Evolutionary conservation across 2,113 vertebrate species (phyloP), one percentile per base, ranked within the genome.

Genomic region (Syngnathus typhle): DNA sequence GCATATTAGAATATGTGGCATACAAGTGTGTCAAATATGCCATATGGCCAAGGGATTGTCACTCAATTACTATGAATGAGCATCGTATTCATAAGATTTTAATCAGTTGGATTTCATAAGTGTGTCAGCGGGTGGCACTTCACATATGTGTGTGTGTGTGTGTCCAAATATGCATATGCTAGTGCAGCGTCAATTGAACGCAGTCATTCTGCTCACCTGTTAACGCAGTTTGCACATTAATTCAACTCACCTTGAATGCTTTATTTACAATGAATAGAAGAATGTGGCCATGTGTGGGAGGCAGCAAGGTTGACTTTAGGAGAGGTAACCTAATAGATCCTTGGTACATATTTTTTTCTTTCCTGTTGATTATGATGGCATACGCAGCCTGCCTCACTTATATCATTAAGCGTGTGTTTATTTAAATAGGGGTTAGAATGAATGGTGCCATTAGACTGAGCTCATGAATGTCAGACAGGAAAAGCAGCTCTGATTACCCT

Each of bases 161-260:
- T 60, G 55, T 47, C 44, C 41, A 67, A 55, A 68, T 64, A 6
- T 60, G 32, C 41, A 39, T 13, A 37, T 80, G 27, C 27, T 3
- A 75, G 82, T 81, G 82, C 77, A 69, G 65, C 75, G 65, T 59
- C 79, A 83, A 73, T 59, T 74, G 68, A 61, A 54, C 62, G 72
- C 76, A 18, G 44, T 82, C 75, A 81, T 78, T 77, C 78, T 82
- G 71, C 77, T 77, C 72, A 69, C 83, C 66, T 81, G 80, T 86
- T 86, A 84, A 83, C 80, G 72, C 83, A 83, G 83, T 72, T 74
- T 39, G 72, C 81, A 71, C 68, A 71, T 78, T 84, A 83, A 89
- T 91, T 91, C 87, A 84, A 86, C 89, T 88, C 87, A 80, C 76
- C 79, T 78, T 88, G 85, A 91, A 87, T 87, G 83, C 83, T 87